Percentiles rank a stretch among this genome's conserved stretches.
Conservation (phyloP, 1,140 invertebrate genomes). For the Bombus pascuorum region DNA sequence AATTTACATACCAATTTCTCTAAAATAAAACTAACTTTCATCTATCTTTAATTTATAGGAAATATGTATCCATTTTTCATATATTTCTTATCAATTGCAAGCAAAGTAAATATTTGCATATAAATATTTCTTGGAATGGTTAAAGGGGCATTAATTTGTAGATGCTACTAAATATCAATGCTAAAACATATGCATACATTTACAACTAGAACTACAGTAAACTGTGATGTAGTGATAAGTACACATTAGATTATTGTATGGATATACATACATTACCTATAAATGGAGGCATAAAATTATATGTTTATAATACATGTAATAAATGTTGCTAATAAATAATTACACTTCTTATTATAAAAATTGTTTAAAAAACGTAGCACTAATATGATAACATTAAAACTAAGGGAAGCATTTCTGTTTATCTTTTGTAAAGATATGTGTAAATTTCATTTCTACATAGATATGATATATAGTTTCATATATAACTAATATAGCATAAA, state of each 20-base stretch:
- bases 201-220: constrained; percentile 21
- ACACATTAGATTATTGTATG: constrained; percentile 8
- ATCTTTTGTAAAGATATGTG: not conserved
- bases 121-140: constrained; percentile 37
- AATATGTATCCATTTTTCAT: too few species aligned
- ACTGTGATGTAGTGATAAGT: constrained; percentile 9
- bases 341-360: not conserved
- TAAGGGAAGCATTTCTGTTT: constrained; percentile 3
- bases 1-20: not conserved
- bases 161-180: not conserved
- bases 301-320: not conserved
- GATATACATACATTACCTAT: constrained; percentile 22
- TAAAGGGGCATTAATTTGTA: not conserved
- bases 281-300: constrained; percentile 20
- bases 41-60: too few species aligned
- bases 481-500: too few species aligned
- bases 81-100: not conserved
- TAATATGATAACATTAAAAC: constrained; percentile 24
- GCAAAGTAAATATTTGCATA: constrained; percentile 12
- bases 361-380: not conserved
- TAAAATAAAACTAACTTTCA: not conserved
- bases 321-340: constrained; percentile 16
- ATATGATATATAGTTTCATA: not conserved
- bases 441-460: not conserved
- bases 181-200: constrained; percentile 29